Conservation (phyloP, 2,888 invertebrate genomes). For the Cryptus armator region DNA sequence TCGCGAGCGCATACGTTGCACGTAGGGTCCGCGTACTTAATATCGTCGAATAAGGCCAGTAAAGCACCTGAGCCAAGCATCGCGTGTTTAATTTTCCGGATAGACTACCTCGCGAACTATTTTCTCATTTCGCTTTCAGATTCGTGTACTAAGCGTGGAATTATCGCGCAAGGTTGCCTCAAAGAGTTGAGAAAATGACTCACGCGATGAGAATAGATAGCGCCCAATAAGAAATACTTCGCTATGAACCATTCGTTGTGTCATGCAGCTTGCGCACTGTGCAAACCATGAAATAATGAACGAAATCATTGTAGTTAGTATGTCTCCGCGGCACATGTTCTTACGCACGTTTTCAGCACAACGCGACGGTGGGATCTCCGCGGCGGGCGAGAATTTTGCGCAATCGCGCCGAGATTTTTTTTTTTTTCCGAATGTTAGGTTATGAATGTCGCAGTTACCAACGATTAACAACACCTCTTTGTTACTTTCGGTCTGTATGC, state of each 20-base stretch:
- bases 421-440: background rate
- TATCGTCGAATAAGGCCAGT: background rate
- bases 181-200: conserved; percentile 48
- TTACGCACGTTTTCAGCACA: background rate
- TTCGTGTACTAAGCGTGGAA: conserved; percentile 10
- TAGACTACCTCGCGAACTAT: background rate
- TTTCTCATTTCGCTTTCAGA: conserved; percentile 53
- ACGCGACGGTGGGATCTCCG: background rate
- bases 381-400: background rate
- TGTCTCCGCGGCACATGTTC: background rate
- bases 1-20: no score
- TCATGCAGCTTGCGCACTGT: background rate
- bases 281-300: background rate
- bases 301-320: background rate
- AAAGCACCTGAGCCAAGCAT: background rate
- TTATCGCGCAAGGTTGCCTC: conserved; percentile 46
- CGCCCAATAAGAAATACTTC: background rate
- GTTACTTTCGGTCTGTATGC: background rate
- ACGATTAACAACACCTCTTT: background rate
- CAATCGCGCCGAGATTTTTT: background rate
- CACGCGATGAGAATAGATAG: conserved; percentile 49
- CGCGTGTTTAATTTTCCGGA: conserved; percentile 24
- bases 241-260: background rate
- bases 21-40: background rate
- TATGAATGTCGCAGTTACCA: background rate